A percentile compares a stretch with the other conserved stretches of the same genome.
phyloP scores from a whole-genome alignment of 2,797 vertebrate genomes.

The Lates japonicus region DNA sequence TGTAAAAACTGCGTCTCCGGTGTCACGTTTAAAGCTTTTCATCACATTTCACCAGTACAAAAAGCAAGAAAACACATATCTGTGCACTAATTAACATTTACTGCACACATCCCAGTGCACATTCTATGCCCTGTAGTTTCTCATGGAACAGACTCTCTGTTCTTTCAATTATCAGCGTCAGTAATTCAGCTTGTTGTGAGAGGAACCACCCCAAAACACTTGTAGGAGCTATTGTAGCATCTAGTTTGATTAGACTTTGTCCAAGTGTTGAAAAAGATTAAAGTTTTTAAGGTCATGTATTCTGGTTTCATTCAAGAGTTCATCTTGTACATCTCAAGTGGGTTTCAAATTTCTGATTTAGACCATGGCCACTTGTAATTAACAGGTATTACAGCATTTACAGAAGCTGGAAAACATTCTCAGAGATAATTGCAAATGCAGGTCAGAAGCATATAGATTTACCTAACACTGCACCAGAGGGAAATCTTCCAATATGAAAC shows the following conservation, averaged over 20 bases:
- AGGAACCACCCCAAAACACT: background rate
- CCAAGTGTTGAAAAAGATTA: background rate
- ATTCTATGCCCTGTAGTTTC: background rate
- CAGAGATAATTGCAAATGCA: background rate
- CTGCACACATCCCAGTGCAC: background rate
- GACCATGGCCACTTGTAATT: background rate
- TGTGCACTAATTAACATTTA: background rate
- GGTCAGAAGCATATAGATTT: background rate
- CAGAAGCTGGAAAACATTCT: background rate
- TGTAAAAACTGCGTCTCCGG: background rate
- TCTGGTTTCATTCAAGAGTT: slow-evolving; percentile 4
- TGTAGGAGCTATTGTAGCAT: background rate
- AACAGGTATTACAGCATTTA: background rate
- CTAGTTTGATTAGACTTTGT: slow-evolving; percentile 5
- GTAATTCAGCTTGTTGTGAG: slow-evolving; percentile 16
- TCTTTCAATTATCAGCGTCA: slow-evolving; percentile 4
- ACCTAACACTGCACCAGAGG: background rate
- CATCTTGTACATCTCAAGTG: slow-evolving; percentile 1
- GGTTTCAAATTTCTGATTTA: slow-evolving; percentile 4
- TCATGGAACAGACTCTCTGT: background rate
- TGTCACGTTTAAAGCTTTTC: background rate
- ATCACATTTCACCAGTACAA: background rate
- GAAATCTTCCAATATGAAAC: slow-evolving; percentile 21
- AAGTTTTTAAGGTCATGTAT: background rate
- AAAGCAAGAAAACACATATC: background rate